These are phyloP conservation scores for Crotalus helleri DNA, from an alignment of 2,113 vertebrate genomes.

Conservation along the genomic window DNA sequence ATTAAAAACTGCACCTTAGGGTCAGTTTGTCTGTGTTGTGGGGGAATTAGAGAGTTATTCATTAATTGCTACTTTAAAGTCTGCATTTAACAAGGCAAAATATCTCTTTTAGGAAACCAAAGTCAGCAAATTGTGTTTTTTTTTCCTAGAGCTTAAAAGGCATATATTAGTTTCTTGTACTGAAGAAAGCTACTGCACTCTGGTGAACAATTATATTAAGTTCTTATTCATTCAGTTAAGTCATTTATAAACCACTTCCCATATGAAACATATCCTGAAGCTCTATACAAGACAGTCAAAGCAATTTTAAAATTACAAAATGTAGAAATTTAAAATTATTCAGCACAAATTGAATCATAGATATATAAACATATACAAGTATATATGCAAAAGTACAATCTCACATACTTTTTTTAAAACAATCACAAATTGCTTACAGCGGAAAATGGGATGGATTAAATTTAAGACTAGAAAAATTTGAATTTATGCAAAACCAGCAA, in stretches of 20 bases:
- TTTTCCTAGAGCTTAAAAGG: neutral
- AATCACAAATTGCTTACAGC: too few relatives aligned
- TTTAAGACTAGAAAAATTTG: neutral
- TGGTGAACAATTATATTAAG: neutral
- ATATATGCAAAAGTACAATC: too few relatives aligned
- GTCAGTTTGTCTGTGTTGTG: conserved; percentile 3
- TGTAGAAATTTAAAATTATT: neutral
- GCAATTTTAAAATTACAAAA: neutral
- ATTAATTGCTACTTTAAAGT: conserved; percentile 16
- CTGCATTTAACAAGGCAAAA: neutral
- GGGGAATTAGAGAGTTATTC: conserved; percentile 10
- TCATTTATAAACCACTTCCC: neutral
- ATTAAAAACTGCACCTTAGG: neutral
- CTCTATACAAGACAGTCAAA: neutral
- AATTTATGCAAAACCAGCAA: neutral
- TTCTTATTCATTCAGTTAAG: neutral
- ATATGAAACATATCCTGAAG: neutral
- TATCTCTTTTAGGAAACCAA: conserved; percentile 5
- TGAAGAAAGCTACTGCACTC: neutral
- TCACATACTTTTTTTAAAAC: too few relatives aligned
- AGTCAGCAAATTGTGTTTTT: neutral
- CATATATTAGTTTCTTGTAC: neutral
- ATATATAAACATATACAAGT: neutral
- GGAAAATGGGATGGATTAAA: neutral
- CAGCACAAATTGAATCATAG: neutral